These are phyloP conservation scores for Lipotes vexillifer DNA, from an alignment of 2,113 vertebrate genomes.

Conservation along the genomic window DNA sequence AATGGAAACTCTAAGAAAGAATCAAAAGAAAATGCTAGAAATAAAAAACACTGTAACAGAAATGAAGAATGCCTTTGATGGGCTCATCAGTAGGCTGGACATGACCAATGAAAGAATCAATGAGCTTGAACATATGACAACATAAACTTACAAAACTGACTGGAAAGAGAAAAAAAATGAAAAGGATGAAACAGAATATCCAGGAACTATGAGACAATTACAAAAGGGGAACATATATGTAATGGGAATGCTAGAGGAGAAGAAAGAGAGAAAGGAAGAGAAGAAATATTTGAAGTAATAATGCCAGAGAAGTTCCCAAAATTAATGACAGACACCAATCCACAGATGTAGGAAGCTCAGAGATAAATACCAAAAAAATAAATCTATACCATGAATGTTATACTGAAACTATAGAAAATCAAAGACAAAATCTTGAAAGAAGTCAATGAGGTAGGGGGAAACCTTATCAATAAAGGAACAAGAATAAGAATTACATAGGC, in stretches of 20 bases:
- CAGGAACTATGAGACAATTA: neutral
- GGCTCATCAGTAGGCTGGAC: neutral
- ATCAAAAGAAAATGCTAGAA: neutral
- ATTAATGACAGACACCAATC: neutral
- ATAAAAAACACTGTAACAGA: neutral
- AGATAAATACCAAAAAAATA: neutral
- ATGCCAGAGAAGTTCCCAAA: neutral
- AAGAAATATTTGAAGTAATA: constrained; percentile 6
- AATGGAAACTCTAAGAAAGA: neutral
- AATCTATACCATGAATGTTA: neutral
- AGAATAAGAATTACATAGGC: neutral
- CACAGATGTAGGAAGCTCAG: neutral
- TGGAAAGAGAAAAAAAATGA: neutral
- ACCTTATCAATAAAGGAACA: neutral
- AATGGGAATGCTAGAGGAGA: neutral
- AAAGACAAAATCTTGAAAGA: neutral
- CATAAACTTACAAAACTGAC: neutral
- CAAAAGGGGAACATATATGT: neutral
- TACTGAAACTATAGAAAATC: neutral
- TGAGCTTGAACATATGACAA: neutral
- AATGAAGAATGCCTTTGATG: neutral
- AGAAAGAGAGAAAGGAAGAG: neutral
- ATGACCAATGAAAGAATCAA: neutral
- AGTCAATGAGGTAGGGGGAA: neutral
- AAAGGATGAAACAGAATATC: neutral